Evolutionary conservation across 2,888 invertebrate species (phyloP).

Genomic region (Ormyrus rosae): DNA sequence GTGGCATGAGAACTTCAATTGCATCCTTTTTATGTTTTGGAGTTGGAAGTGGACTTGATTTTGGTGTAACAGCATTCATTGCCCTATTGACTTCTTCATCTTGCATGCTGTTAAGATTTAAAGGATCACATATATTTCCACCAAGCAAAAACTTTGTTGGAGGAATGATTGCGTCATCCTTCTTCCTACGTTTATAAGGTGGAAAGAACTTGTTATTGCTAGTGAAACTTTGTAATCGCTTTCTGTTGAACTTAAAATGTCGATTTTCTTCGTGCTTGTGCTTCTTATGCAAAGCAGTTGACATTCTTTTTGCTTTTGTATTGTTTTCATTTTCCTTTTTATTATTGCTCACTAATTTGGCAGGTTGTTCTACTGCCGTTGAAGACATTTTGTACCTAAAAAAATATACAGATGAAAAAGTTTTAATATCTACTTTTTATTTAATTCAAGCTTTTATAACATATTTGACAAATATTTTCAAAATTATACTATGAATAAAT

Average conservation of each 20-base stretch:
- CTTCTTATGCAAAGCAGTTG: constrained; percentile 70
- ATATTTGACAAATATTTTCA: background rate
- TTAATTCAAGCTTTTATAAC: background rate
- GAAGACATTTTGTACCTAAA: constrained; percentile 74
- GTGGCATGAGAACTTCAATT: constrained; percentile 94
- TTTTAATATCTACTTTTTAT: background rate
- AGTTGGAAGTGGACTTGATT: constrained; percentile 92
- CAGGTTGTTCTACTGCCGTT: constrained; percentile 73
- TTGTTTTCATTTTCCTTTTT: constrained; percentile 69
- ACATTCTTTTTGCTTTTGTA: constrained; percentile 66
- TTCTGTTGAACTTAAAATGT: constrained; percentile 77
- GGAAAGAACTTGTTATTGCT: constrained; percentile 84
- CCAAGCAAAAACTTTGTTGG: constrained; percentile 96
- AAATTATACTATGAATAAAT: background rate
- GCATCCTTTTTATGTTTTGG: constrained; percentile 87
- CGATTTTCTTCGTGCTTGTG: constrained; percentile 73
- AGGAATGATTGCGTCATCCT: constrained; percentile 85
- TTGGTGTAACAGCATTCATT: constrained; percentile 93
- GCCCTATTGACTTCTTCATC: constrained; percentile 87
- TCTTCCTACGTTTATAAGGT: constrained; percentile 85
- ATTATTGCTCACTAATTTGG: constrained; percentile 69
- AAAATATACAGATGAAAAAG: background rate
- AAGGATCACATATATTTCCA: constrained; percentile 95
- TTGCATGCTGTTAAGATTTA: constrained; percentile 94
- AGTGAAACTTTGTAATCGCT: constrained; percentile 83